phyloP scores from a whole-genome alignment of 2,888 invertebrate species.

The Augochlorella aurata region DNA sequence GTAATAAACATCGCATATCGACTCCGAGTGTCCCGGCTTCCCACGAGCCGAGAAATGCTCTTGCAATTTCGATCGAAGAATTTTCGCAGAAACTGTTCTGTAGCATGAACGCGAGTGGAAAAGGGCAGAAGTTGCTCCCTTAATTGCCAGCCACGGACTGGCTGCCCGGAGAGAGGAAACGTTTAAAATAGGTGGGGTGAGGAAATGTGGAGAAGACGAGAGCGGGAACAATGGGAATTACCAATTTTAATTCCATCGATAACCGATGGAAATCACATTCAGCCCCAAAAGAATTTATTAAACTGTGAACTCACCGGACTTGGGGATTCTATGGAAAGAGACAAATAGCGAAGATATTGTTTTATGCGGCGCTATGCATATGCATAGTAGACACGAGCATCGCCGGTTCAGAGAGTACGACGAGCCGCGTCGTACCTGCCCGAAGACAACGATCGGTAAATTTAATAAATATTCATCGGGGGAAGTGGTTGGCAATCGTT shows the following conservation, averaged over 20 bases:
- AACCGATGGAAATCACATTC: constrained; percentile 53
- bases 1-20: constrained; percentile 7
- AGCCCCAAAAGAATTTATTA: constrained; percentile 45
- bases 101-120: too few relatives aligned
- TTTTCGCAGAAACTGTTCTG: too few relatives aligned
- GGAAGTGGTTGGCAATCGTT: constrained; percentile 51
- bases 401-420: background rate
- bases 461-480: constrained; percentile 57
- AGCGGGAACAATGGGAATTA: constrained; percentile 46
- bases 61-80: too few relatives aligned
- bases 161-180: background rate
- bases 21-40: background rate
- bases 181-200: background rate
- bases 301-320: constrained; percentile 36
- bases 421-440: constrained; percentile 16
- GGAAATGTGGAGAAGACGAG: background rate
- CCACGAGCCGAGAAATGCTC: too few relatives aligned
- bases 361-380: constrained; percentile 43
- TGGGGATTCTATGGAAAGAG: constrained; percentile 25
- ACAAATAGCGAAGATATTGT: constrained; percentile 53
- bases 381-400: constrained; percentile 25
- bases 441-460: constrained; percentile 38
- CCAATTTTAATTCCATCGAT: constrained; percentile 51
- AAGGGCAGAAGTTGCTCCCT: too few relatives aligned
- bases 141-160: constrained; percentile 5